Percentiles rank a stretch among this genome's conserved stretches.
Conservation (phyloP, 2,113 vertebrate species). For the Apteryx owenii region DNA sequence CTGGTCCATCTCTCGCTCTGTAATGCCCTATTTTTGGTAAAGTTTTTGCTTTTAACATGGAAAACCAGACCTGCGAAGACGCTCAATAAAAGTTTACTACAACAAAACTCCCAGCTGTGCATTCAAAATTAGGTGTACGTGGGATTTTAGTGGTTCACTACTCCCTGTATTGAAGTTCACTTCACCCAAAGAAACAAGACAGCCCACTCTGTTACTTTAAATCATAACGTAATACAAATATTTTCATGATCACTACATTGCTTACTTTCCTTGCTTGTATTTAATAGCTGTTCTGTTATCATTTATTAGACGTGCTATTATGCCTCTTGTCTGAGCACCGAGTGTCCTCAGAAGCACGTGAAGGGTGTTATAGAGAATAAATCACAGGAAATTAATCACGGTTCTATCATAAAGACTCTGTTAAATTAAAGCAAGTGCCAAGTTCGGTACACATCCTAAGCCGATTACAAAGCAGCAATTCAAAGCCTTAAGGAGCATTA, state of each 20-base stretch:
- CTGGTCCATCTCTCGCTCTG: neutral
- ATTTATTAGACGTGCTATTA: neutral
- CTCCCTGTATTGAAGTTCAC: neutral
- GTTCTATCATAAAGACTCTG: neutral
- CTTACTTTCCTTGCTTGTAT: neutral
- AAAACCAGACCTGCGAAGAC: neutral
- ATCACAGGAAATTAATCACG: neutral
- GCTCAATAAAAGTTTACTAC: neutral
- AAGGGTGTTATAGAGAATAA: neutral
- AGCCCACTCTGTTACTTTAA: neutral
- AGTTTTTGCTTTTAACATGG: fast-evolving
- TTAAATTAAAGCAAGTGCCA: neutral
- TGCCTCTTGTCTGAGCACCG: neutral
- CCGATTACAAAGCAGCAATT: neutral
- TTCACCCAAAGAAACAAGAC: neutral
- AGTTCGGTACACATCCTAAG: neutral
- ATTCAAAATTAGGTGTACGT: neutral
- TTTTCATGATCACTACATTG: fast-evolving
- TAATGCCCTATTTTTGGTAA: no score
- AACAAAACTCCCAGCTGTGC: neutral
- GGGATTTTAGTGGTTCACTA: neutral
- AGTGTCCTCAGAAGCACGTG: neutral
- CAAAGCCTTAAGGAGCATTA: neutral
- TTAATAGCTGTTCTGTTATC: neutral
- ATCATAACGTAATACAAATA: fast-evolving